Evolutionary conservation across 1,140 invertebrate species (phyloP).

Genomic region (Chymomyza costata): DNA sequence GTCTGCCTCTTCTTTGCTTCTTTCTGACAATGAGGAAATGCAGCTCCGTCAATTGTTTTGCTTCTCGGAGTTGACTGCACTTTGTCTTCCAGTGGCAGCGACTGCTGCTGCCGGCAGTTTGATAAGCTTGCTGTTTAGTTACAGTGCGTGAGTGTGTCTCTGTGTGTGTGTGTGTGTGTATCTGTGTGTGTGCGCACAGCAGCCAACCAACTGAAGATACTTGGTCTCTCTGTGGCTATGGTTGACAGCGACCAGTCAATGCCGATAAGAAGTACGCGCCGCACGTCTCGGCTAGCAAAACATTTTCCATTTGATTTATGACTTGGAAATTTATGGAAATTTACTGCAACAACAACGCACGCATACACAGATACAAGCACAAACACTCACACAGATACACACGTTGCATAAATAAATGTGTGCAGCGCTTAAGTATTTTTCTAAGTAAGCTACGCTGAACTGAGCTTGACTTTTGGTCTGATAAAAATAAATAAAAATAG

Average conservation of each 20-base stretch:
- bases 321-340: constrained; percentile 71
- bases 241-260: constrained; percentile 34
- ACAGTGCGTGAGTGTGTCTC: too few species aligned
- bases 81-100: constrained; percentile 42
- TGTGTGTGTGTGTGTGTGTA: too few species aligned
- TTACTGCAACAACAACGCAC: too few species aligned
- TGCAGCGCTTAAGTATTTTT: constrained; percentile 33
- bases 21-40: too few species aligned
- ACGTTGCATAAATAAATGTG: too few species aligned
- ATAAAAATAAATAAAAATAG: too few species aligned
- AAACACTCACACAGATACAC: too few species aligned
- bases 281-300: constrained; percentile 32
- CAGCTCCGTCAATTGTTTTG: constrained; percentile 20
- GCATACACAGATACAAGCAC: too few species aligned
- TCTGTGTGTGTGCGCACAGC: neutral
- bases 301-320: constrained; percentile 69
- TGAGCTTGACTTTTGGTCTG: too few species aligned
- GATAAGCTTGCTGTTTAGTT: constrained; percentile 62
- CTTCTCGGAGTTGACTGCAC: constrained; percentile 55
- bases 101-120: constrained; percentile 20
- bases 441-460: constrained; percentile 23
- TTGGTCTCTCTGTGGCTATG: constrained; percentile 11
- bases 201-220: too few species aligned
- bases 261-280: constrained; percentile 41
- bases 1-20: too few species aligned